Conservation (phyloP, 2,888 invertebrate species). For the Rotaria socialis region DNA sequence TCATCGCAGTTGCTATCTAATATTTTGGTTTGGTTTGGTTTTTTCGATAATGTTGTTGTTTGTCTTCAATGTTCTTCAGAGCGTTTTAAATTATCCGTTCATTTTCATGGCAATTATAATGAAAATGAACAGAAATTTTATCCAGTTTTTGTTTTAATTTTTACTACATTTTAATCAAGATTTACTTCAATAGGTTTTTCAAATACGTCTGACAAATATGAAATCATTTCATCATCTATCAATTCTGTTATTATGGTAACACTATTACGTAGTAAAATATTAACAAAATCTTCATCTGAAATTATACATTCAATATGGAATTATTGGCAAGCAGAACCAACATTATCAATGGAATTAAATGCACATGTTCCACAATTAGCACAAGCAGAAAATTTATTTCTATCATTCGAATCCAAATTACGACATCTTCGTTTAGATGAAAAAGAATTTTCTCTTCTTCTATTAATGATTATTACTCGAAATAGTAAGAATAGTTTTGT, state of each 20-base stretch:
- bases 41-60: no score
- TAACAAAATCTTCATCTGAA: not conserved
- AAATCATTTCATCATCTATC: not conserved
- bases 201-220: not conserved
- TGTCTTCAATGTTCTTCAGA: no score
- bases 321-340: conserved; percentile 27
- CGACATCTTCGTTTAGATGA: not conserved
- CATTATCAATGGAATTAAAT: conserved; percentile 21
- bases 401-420: not conserved
- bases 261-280: not conserved
- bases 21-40: no score
- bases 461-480: conserved; percentile 21
- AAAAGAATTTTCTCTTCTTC: conserved; percentile 8
- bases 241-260: not conserved
- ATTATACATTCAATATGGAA: not conserved
- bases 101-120: no score
- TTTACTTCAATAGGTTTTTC: not conserved
- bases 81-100: no score
- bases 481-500: not conserved
- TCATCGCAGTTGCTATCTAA: no score
- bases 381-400: not conserved
- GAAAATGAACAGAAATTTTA: no score
- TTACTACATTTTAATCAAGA: no score
- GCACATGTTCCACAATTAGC: conserved; percentile 10
- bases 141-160: not conserved